Conservation (phyloP, 2,113 vertebrate species). For the Cyanocitta stelleri region DNA sequence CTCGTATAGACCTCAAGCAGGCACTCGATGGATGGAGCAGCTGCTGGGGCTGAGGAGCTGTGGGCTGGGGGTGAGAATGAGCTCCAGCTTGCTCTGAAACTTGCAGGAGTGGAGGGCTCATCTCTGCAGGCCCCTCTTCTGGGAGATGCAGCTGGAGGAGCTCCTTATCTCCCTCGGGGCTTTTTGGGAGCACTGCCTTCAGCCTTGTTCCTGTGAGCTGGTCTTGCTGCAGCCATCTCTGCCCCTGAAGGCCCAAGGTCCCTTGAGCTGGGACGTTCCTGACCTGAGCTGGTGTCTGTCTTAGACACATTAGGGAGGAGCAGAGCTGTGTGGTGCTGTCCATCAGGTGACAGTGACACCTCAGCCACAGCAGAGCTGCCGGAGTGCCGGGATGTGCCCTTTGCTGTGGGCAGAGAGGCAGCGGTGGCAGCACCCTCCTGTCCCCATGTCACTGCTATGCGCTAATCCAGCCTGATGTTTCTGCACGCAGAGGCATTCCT, state of each 20-base stretch:
- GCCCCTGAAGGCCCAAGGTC: not conserved
- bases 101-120: not conserved
- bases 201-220: not conserved
- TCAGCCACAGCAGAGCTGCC: fast-evolving
- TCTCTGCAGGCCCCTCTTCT: not conserved
- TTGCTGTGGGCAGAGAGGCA: fast-evolving
- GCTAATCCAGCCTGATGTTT: slow-evolving; percentile 28
- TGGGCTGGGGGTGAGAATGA: not conserved
- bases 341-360: not conserved
- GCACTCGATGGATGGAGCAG: not conserved
- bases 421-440: not conserved
- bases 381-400: not conserved
- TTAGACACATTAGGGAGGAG: fast-evolving
- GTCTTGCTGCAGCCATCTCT: not conserved
- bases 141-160: not conserved
- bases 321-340: fast-evolving
- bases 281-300: not conserved
- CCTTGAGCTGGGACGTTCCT: not conserved
- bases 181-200: not conserved
- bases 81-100: not conserved
- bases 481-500: not conserved
- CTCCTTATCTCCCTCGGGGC: not conserved
- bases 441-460: not conserved
- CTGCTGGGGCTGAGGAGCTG: not conserved
- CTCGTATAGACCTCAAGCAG: not conserved